Evolutionary conservation across 2,113 vertebrate genomes (phyloP), one percentile per base, ranked within the genome.

Genomic region (Oreochromis tanganicae): DNA sequence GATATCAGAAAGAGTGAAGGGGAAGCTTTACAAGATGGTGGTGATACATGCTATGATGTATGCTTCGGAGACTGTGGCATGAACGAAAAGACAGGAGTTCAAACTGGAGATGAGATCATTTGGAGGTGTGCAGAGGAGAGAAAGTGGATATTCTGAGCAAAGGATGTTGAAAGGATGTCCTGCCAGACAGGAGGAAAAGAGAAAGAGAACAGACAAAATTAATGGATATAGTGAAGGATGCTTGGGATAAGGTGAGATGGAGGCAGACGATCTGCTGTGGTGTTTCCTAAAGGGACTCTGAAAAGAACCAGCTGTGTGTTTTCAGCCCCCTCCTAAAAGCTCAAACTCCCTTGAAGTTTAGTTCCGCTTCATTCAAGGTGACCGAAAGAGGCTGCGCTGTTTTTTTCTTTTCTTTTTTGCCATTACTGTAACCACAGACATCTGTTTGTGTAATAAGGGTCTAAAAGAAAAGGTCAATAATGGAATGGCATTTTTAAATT

Each of bases 261-360:
- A 43, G 7, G 38, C 0, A 3, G n/a, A 27, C 0, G 8, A 46
- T 73, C 0, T 27, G 41, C 38, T 0, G 21, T 73, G 66, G 3
- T 10, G n/a, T 46, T 24, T 24, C 36, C 3, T 71, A 16, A 9
- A 71, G 63, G 36, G 3, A 63, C 59, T 61, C 57, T n/a, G 59
- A 63, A 66, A 66, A 0, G 17, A 36, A 66, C 61, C 2, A 71
- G 2, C 36, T 4, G n/a, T 43, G n/a, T 43, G 66, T 13, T 71
- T 71, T 71, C 36, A 71, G 12, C 38, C 7, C 66, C 38, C 38
- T 61, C 38, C 66, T 43, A 71, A 43, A 43, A 71, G 38, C 38
- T 43, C 66, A 0, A 46, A 71, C 2, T 0, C 8, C 7, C 2
- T 43, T 43, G 21, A 43, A 43, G 38, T 43, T 43, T 71, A 9